These are phyloP conservation scores for Lepidochitona cinerea DNA, from an alignment of 2,888 invertebrate species.

Conservation along the genomic window DNA sequence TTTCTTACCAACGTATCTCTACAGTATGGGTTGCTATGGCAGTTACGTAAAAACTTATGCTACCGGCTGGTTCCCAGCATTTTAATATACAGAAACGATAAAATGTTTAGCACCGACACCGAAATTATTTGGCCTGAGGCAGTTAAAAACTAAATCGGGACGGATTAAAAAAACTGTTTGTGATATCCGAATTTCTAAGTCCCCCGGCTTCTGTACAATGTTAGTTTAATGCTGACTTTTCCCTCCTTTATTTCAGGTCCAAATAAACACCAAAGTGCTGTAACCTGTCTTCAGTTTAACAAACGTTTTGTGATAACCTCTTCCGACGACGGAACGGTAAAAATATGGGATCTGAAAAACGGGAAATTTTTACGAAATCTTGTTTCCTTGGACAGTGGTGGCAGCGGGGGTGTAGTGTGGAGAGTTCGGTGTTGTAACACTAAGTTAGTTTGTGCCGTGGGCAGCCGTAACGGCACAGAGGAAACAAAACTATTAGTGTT, in stretches of 20 bases:
- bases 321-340: slow-evolving; percentile 99
- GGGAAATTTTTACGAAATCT: slow-evolving; percentile 95
- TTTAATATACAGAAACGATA: no score
- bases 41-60: no score
- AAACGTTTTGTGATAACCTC: slow-evolving; percentile 99
- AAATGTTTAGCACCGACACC: no score
- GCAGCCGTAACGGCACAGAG: slow-evolving; percentile 98
- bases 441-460: slow-evolving; percentile 97
- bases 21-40: no score
- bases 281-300: slow-evolving; percentile 95
- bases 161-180: no score
- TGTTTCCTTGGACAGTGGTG: slow-evolving; percentile 93
- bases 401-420: slow-evolving; percentile 99
- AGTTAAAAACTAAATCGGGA: no score
- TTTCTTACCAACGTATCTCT: no score
- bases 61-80: no score
- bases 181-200: no score
- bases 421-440: slow-evolving; percentile 95
- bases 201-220: no score
- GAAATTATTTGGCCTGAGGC: no score
- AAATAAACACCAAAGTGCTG: slow-evolving; percentile 97
- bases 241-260: slow-evolving; percentile 81
- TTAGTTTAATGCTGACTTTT: no score
- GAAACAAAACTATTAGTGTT: slow-evolving; percentile 98
- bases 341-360: slow-evolving; percentile 97